Base-by-base conservation (phyloP, 2,888 invertebrate genomes). In the Drosophila paucipuncta region DNA sequence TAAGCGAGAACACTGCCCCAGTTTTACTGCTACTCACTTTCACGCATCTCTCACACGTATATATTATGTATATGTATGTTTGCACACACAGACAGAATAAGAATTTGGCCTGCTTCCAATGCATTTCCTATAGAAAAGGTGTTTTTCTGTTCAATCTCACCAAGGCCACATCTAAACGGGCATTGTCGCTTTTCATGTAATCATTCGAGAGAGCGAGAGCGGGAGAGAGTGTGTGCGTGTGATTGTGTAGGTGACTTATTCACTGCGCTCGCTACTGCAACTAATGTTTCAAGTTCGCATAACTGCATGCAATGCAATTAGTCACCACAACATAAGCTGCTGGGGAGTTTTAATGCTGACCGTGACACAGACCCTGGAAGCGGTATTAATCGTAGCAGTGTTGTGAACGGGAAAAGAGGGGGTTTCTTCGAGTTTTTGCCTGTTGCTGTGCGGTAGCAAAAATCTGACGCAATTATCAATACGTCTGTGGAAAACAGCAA, bases 61-160 rank as follows among this genome's bases (percentile, higher is more conserved):
- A 41, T 64, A 30, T 31, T 11, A 6, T 10, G 10, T 30, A 30
- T 30, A 22, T 13, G 22, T 0, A 30, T 30, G 30, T 58, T 13
- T 50, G 9, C 41, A 47, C 31, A 35, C 55, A 60, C 11, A 47
- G 3, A 62, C 10, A 49, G n/a, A 25, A 62, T 28, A 35, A 35
- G 63, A 52, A 66, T 41, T 77, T 90, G 91, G 87, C 89, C 79
- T 72, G 69, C 22, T 76, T 89, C 81, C 86, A 86, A 86, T 88
- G 86, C 78, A 87, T 66, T 78, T 83, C 69, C 64, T 68, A 68
- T 60, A 72, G 57, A 68, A 82, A 85, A 89, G 73, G 75, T 79
- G 60, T 31, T 74, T 77, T 70, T 52, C 4, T 1, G 22, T 47
- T 47, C 16, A 53, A 71, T 76, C 78, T 72, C 70, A 41, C 43